Evolutionary conservation across 1,140 invertebrate genomes (phyloP).

Genomic region (Lordiphosa clarofinis): DNA sequence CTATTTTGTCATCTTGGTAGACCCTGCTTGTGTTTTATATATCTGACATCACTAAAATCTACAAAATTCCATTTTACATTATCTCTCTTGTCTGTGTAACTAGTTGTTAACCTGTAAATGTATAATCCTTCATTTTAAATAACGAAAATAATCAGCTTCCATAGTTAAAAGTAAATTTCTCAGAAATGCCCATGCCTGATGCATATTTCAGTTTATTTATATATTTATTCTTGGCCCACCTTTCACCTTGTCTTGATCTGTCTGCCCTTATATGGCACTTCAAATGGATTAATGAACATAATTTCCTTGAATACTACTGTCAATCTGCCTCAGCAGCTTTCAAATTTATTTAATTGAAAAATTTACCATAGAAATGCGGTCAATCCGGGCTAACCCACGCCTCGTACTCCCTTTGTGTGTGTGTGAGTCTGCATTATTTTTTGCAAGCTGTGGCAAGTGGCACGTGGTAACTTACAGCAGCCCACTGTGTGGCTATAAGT

Average conservation of each 20-base stretch:
- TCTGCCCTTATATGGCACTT: conserved; percentile 13
- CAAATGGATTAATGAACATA: conserved; percentile 20
- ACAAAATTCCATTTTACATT: too few species aligned
- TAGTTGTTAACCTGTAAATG: too few species aligned
- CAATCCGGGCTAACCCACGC: conserved; percentile 22
- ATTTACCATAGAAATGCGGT: conserved; percentile 10
- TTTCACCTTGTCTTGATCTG: conserved; percentile 5
- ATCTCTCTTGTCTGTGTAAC: too few species aligned
- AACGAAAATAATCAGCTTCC: too few species aligned
- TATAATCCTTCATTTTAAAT: too few species aligned
- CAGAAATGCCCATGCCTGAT: too few species aligned
- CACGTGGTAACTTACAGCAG: conserved; percentile 36
- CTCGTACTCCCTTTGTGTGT: conserved; percentile 8
- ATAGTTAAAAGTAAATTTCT: too few species aligned
- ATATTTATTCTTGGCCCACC: not conserved
- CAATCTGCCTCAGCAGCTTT: conserved; percentile 19
- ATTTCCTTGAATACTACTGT: conserved; percentile 24
- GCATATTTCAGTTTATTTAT: too few species aligned
- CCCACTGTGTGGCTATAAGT: conserved; percentile 56
- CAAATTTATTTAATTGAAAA: conserved; percentile 21
- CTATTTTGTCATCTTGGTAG: too few species aligned
- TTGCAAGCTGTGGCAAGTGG: conserved; percentile 25
- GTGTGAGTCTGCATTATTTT: conserved; percentile 1
- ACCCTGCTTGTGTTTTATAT: too few species aligned
- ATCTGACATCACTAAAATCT: too few species aligned